Evolutionary conservation across 2,888 invertebrate species (phyloP), one percentile per base, ranked within the genome.

Genomic region (Tetragnatha montana): DNA sequence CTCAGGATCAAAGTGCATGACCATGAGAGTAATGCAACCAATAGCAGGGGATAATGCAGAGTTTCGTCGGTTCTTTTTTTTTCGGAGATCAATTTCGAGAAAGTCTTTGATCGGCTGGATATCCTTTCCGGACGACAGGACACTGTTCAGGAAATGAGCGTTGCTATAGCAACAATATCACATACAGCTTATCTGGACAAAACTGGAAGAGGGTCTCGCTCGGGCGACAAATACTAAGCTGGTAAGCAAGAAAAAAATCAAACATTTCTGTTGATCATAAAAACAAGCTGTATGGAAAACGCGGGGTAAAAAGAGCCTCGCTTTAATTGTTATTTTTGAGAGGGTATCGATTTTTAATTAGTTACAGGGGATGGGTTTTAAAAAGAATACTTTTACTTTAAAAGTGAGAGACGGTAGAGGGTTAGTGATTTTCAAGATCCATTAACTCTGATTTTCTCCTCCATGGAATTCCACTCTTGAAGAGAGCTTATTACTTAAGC

Each of bases 131-230:
- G 89, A 89, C 85, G 81, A 85, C 71, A 85, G 75, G 78, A 86
- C 85, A 80, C 73, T 81, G 85, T 81, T 81, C 85, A 89, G 89
- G 89, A 89, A 89, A 89, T 89, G 85, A 89, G 85, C 51, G 89
- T 89, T 89, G 89, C 81, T 81, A 89, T 89, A 50, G 74, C 85
- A 76, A 89, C 89, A 85, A 85, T 81, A 86, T 89, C 89, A 81
- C 85, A 86, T 60, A 47, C 50, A n/a, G 81, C 89, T 89, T 89
- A 89, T 89, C 89, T 78, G 85, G 70, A 70, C 89, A 75, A 47
- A 71, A 83, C 79, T 73, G 75, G 76, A 83, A 60, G 68, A 60
- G 75, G 73, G 73, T 50, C 35, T 82, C 73, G 50, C 74, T 73
- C 74, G 73, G 51, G 51, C 10, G 73, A 74, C 60, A 60, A 60